Base-by-base conservation (phyloP, 2,113 vertebrate species). In the Oryzias woworae region DNA sequence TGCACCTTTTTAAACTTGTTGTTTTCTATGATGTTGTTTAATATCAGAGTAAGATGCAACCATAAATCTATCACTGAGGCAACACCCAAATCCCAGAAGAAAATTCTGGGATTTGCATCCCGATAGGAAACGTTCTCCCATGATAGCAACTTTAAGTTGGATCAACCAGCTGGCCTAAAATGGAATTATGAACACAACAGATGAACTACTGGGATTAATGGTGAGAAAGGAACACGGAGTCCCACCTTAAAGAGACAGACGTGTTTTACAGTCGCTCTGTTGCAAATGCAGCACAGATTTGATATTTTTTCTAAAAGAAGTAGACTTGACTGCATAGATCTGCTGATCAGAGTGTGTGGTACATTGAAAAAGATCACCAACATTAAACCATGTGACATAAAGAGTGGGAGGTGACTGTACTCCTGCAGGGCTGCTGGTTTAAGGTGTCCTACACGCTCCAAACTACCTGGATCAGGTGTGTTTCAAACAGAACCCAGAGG, bases 11-110 rank as follows among this genome's bases (percentile, higher is more conserved):
- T 49, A 51, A 20, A 45, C 47, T 65, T 71, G 17, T 47, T 46
- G 23, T 62, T 67, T 28, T 49, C 28, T 45, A 22, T 43, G 16
- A 51, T 0, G 2, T 24, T 45, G 42, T 58, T 49, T 69, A 47
- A 17, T 4, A 20, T 23, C 31, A 12, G 52, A 53, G 31, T 22
- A 18, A 26, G 18, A 62, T 57, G 24, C 31, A 41, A 53, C 28
- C 28, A 56, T 66, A 54, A 14, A 50, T 65, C 56, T 0, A 66
- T 14, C 50, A 56, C 62, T n/a, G 0, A 16, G 23, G 42, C 5
- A 66, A 69, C 52, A 57, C 51, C 18, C 48, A 43, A 59, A 16
- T 72, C 72, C 64, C 75, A 47, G 14, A 56, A 60, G 74, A 65
- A 15, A 3, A 22, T 1, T 31, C 46, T 55, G 57, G 73, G 73